phyloP scores from a whole-genome alignment of 2,888 invertebrate species.

The Eilema depressum region DNA sequence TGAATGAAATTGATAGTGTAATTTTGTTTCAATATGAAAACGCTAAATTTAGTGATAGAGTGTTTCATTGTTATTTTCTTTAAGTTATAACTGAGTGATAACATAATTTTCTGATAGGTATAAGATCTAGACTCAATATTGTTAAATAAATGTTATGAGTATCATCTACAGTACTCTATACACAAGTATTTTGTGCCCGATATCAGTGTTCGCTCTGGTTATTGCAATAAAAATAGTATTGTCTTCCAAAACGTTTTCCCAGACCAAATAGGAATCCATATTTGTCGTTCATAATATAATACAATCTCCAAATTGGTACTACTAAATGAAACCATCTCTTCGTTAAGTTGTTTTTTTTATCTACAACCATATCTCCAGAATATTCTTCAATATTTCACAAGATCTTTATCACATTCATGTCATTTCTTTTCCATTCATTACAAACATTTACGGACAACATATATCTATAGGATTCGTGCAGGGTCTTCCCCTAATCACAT shows the following conservation, averaged over 20 bases:
- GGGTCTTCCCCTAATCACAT: slow-evolving; percentile 77
- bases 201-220: slow-evolving; percentile 14
- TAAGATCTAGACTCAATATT: background rate
- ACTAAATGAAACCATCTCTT: slow-evolving; percentile 28
- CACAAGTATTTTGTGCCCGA: slow-evolving; percentile 2
- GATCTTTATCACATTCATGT: slow-evolving; percentile 37
- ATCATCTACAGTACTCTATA: slow-evolving; percentile 4
- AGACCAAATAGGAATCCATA: slow-evolving; percentile 18
- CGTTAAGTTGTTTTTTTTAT: slow-evolving; percentile 29
- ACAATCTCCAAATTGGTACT: slow-evolving; percentile 18
- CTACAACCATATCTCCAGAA: slow-evolving; percentile 41
- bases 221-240: background rate
- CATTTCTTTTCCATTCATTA: slow-evolving; percentile 36
- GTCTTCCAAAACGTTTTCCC: slow-evolving; percentile 5
- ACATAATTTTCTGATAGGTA: background rate
- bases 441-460: slow-evolving; percentile 61
- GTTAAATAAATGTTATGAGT: background rate
- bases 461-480: slow-evolving; percentile 82
- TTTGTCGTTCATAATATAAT: slow-evolving; percentile 20
- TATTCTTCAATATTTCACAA: slow-evolving; percentile 40
- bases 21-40: background rate
- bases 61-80: background rate
- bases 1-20: background rate
- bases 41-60: background rate
- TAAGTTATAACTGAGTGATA: background rate